Evolutionary conservation across 1,140 invertebrate species (phyloP).

Genomic region (Aphaenogaster floridana): DNA sequence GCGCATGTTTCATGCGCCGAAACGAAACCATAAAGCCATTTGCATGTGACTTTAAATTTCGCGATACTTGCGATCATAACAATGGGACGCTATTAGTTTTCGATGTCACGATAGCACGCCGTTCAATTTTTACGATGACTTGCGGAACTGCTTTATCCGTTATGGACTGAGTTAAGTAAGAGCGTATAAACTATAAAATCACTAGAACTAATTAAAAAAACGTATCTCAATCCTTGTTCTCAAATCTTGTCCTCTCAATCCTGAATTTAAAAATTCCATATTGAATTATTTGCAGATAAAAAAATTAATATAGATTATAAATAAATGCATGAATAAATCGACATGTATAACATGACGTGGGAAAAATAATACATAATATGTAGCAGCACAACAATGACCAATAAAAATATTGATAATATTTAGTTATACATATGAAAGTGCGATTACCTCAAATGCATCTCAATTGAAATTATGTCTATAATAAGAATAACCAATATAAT

Average conservation of each 20-base stretch:
- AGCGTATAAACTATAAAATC: slow-evolving; percentile 1
- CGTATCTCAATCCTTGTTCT: neutral
- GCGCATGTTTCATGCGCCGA: slow-evolving; percentile 32
- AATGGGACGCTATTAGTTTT: slow-evolving; percentile 19
- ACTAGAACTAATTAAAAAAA: neutral
- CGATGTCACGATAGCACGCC: neutral
- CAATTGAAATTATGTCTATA: neutral
- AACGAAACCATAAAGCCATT: slow-evolving; percentile 46
- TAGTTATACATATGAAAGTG: neutral
- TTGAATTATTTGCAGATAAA: neutral
- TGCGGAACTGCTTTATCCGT: neutral
- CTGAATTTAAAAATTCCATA: neutral
- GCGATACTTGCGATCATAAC: slow-evolving; percentile 18
- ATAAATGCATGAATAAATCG: neutral
- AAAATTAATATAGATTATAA: neutral
- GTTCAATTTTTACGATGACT: slow-evolving; percentile 23
- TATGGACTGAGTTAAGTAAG: neutral
- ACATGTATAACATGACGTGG: neutral
- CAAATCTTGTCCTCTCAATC: neutral
- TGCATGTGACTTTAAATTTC: slow-evolving; percentile 38
- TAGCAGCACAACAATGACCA: neutral
- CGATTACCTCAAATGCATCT: neutral
- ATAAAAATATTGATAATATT: neutral
- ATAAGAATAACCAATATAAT: neutral
- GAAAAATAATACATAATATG: neutral